These are phyloP conservation scores for Aselliscus stoliczkanus DNA, from an alignment of 2,797 vertebrate species.

Conservation along the genomic window DNA sequence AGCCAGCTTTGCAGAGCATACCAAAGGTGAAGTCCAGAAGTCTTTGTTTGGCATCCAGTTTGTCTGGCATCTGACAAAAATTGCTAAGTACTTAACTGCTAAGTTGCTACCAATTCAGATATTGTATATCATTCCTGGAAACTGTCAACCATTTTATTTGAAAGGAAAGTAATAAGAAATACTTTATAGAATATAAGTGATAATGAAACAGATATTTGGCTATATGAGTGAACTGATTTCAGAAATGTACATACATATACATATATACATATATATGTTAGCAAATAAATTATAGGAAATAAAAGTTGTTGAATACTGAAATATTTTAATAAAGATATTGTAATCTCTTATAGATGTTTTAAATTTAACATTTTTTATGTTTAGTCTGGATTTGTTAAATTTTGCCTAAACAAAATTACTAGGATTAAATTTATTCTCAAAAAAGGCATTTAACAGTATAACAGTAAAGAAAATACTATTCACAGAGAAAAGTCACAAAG, in stretches of 20 bases:
- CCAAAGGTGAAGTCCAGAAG: not conserved
- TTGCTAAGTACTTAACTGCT: constrained; percentile 41
- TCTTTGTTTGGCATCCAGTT: constrained; percentile 67
- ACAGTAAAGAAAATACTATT: not conserved
- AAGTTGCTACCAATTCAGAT: constrained; percentile 17
- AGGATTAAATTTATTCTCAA: not conserved
- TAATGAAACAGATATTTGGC: not conserved
- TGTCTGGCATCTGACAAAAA: constrained; percentile 77
- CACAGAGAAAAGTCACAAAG: not conserved
- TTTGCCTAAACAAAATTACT: not conserved
- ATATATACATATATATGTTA: not conserved
- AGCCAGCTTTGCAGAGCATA: constrained; percentile 54
- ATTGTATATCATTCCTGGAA: constrained; percentile 13
- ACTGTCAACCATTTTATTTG: constrained; percentile 8
- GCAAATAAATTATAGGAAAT: not conserved
- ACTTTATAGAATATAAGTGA: not conserved
- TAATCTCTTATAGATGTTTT: not conserved
- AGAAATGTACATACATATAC: not conserved
- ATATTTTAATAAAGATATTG: not conserved
- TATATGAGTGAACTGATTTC: not conserved
- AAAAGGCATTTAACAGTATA: not conserved
- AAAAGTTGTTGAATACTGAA: not conserved
- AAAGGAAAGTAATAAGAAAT: not conserved
- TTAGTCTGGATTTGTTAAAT: not conserved
- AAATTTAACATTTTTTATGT: not conserved